These are phyloP conservation scores for Mugil cephalus DNA, from an alignment of 2,113 vertebrate species.

Conservation along the genomic window DNA sequence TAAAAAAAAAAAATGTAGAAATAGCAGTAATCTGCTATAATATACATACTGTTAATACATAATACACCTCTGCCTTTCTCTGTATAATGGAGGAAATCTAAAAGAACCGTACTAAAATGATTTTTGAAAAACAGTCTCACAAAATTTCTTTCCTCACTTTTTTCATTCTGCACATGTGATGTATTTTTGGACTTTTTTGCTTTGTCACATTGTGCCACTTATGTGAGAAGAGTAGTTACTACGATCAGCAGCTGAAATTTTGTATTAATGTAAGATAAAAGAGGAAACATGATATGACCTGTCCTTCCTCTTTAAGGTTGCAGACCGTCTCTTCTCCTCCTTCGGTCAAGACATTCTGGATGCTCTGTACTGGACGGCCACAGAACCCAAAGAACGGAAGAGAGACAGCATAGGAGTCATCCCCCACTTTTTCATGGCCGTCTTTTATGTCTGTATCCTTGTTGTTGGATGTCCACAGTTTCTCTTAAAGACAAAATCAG, in stretches of 20 bases:
- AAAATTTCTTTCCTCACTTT: too few species aligned
- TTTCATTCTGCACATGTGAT: not conserved
- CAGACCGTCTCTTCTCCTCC: constrained; percentile 97
- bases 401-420: constrained; percentile 95
- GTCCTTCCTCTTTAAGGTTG: constrained; percentile 85
- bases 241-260: too few species aligned
- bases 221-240: not conserved
- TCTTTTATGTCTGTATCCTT: constrained; percentile 99
- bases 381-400: constrained; percentile 96
- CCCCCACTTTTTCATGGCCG: constrained; percentile 97
- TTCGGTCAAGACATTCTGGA: constrained; percentile 99
- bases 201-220: too few species aligned
- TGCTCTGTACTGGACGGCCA: constrained; percentile 98
- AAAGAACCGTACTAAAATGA: too few species aligned
- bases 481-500: too few species aligned
- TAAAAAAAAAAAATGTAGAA: too few species aligned
- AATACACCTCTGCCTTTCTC: too few species aligned
- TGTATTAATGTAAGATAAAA: not conserved
- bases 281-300: not conserved
- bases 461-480: not conserved
- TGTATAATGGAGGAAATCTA: too few species aligned
- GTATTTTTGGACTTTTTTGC: not conserved
- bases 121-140: too few species aligned
- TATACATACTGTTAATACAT: too few species aligned
- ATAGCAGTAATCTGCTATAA: too few species aligned